Base-by-base conservation (phyloP, 1,140 invertebrate species). In the Hycleus cichorii region DNA sequence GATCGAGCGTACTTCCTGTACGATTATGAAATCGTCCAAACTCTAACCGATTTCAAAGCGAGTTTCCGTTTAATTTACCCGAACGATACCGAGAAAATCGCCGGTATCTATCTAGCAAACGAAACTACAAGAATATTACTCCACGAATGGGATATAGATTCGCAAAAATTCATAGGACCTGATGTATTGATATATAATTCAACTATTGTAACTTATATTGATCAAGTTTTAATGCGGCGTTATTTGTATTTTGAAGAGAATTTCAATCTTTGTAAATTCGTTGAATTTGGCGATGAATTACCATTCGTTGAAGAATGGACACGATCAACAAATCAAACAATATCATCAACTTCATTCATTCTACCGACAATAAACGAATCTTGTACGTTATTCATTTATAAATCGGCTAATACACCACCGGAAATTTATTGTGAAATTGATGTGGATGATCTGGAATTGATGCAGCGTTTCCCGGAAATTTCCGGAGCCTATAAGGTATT, bases 1-100 rank as follows among this genome's bases (percentile, higher is more conserved):
- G 70, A 54, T 55, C 66, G 67, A 60, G 64, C 64, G n/a, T 59
- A 63, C 49, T 68, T 60, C 42, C 56, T 72, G 25, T 57, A 68
- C 47, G 53, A 69, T 51, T 71, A 64, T 52, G 60, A 69, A 56
- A 47, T 50, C 7, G 27, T 64, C 10, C 58, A 64, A 50, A 48
- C 32, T 11, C 47, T 64, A 6, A n/a, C 49, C 8, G 32, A 27
- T 3, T 40, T 57, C 6, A 39, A 44, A 8, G 49, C 62, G 32
- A 49, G 62, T 11, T 44, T 60, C 4, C 47, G 47, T 27, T 43
- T 65, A 38, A 39, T 39, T 27, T 45, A 47, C 47, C 7, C 39
- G 39, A 40, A 57, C 45, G 53, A 42, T 12, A 27, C 32, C 26
- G 9, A 40, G 8, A 46, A 57, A 39, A 10, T 67, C 4, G 60